Evolutionary conservation across 2,113 vertebrate species (phyloP), one percentile per base, ranked within the genome.

Genomic region (Seriola rivoliana): DNA sequence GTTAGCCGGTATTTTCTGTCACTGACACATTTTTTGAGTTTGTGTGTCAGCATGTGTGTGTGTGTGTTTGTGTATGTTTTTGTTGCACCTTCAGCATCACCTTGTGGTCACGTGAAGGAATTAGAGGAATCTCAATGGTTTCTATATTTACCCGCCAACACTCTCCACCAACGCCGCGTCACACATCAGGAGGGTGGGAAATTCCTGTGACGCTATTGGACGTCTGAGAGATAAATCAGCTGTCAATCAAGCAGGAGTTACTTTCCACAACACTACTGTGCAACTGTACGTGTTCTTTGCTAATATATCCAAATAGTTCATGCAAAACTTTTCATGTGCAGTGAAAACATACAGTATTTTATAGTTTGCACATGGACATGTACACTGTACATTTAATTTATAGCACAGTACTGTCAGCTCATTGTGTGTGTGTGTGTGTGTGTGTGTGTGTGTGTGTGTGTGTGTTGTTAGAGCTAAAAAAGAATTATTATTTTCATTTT

Each of bases 101-200:
- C 54, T 12, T 48, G 44, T 72, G 38, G 19, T 67, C 72, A 76
- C 0, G 2, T 57, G 72, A 73, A 7, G 11, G 3, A 62, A 38
- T 69, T 7, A 0, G 1, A 42, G n/a, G 48, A 68, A 38, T 55
- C 5, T 59, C 32, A 70, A 2, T 4, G 16, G 36, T 44, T 42
- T 58, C 73, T 89, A 78, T 57, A 74, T 81, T 86, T 75, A 71
- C 50, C 16, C 29, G 9, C 2, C 4, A n/a, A 29, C 63, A 42
- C 73, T 0, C 8, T 42, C 38, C 40, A 42, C 3, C 34, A 78
- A 1, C 34, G 11, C 62, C 16, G 63, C 36, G 0, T 52, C 14
- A 8, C 44, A 8, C 36, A 19, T 10, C 17, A 21, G 67, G 40
- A 69, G 46, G 63, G 14, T 5, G 8, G 25, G 17, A 25, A 23